Evolutionary conservation across 2,797 vertebrate genomes (phyloP), one percentile per base, ranked within the genome.

Genomic region (Sebastes glaucus): DNA sequence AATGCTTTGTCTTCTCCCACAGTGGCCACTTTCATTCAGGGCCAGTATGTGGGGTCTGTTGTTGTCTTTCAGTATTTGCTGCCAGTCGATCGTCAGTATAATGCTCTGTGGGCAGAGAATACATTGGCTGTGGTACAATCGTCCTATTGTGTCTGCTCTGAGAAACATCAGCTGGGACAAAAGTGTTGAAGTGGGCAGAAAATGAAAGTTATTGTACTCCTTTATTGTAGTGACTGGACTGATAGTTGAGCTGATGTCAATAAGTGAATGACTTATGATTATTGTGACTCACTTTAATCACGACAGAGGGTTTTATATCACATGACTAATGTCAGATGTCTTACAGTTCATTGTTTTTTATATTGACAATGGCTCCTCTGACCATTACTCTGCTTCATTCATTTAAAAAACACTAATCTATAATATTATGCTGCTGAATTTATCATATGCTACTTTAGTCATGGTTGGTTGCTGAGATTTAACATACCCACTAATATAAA

Each of bases 1-100:
- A 94, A 90, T 11, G 69, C 91, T 92, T 95, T 94, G 91, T 94
- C 80, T 79, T 27, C 64, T 76, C 87, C 84, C 80, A 94, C 91
- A 90, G 80, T 87, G 89, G 77, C 81, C 87, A 90, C 88, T 94
- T 90, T 95, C 94, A 92, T 92, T 86, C 81, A 91, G 77, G 69
- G 75, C 69, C 80, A 83, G 56, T 85, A 87, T 93, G 94, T 92
- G 86, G 93, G 30, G 87, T 86, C 87, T 89, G 89, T 93, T 95
- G 92, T 94, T 91, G 84, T 89, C 90, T 91, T 91, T 92, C 84
- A 83, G 6, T 84, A 82, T 88, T 88, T 73, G 84, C 88, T 87
- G 82, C 68, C 86, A 80, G 85, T 88, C 22, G 53, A 71, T 91
- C 65, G 49, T 88, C 86, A 80, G 72, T 85, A 59, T 81, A 76